Evolutionary conservation across 2,113 vertebrate species (phyloP).

Genomic region (Antechinus flavipes): DNA sequence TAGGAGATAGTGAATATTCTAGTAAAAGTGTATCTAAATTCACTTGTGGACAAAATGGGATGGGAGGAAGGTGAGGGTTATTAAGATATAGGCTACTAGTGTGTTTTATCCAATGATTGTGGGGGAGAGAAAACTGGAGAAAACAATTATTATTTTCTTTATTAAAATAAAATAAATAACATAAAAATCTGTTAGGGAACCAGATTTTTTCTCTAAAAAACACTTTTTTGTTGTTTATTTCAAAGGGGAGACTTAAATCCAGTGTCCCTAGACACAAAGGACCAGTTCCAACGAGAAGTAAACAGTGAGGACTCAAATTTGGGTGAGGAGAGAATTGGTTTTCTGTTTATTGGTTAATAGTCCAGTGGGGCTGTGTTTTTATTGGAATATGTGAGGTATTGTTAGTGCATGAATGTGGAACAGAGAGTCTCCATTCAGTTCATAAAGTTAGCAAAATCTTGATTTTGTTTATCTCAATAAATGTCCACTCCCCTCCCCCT

Average conservation of each 20-base stretch:
- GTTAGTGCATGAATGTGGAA: constrained; percentile 63
- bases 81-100: constrained; percentile 82
- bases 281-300: constrained; percentile 78
- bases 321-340: constrained; percentile 80
- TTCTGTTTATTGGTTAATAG: constrained; percentile 83
- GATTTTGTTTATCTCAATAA: constrained; percentile 88
- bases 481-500: constrained; percentile 81
- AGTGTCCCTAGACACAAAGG: constrained; percentile 79
- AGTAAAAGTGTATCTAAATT: constrained; percentile 83
- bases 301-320: constrained; percentile 50
- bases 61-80: constrained; percentile 67
- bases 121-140: constrained; percentile 81
- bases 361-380: constrained; percentile 83
- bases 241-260: constrained; percentile 68
- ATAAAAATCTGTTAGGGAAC: constrained; percentile 57
- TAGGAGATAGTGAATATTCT: background rate
- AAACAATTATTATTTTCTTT: constrained; percentile 84
- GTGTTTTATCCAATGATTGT: constrained; percentile 85
- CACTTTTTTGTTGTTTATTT: constrained; percentile 59
- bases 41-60: constrained; percentile 74
- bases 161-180: constrained; percentile 76
- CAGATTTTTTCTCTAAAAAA: constrained; percentile 48
- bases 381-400: constrained; percentile 78
- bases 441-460: constrained; percentile 81
- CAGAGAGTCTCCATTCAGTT: constrained; percentile 72